Conservation (phyloP, 2,888 invertebrate genomes). For the Resseliella maxima region DNA sequence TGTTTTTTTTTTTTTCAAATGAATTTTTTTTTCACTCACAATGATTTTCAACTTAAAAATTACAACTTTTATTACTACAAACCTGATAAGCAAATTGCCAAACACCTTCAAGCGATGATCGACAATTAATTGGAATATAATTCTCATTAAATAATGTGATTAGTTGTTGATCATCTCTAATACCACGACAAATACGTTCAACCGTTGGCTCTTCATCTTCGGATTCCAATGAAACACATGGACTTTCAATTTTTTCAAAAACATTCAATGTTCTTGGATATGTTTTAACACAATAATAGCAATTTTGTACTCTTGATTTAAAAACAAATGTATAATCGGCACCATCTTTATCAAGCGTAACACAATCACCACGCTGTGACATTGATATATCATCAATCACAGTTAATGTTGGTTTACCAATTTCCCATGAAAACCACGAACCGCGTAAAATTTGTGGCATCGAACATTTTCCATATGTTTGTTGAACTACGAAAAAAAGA, state of each 20-base stretch:
- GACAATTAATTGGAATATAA: conserved; percentile 88
- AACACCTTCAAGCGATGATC: conserved; percentile 94
- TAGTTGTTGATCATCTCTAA: conserved; percentile 82
- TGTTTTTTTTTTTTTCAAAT: neutral
- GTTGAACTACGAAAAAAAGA: neutral
- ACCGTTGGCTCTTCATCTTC: conserved; percentile 78
- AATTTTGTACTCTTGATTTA: conserved; percentile 71
- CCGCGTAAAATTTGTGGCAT: conserved; percentile 85
- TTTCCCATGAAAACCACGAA: conserved; percentile 93
- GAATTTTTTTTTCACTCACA: neutral
- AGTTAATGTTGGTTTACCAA: conserved; percentile 83
- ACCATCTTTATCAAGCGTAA: conserved; percentile 79
- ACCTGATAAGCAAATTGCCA: conserved; percentile 93
- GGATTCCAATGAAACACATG: conserved; percentile 78
- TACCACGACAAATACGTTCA: conserved; percentile 79
- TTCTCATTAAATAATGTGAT: conserved; percentile 90
- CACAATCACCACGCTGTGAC: conserved; percentile 79
- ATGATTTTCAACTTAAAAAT: neutral
- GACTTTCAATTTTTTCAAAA: conserved; percentile 87
- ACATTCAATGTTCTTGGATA: conserved; percentile 89
- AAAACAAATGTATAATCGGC: conserved; percentile 90
- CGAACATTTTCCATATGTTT: conserved; percentile 32
- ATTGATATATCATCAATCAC: conserved; percentile 84
- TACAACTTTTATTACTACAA: neutral
- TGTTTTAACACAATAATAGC: conserved; percentile 87